These are phyloP conservation scores for Bimastos eiseni DNA, from an alignment of 2,888 invertebrate genomes.

Conservation along the genomic window DNA sequence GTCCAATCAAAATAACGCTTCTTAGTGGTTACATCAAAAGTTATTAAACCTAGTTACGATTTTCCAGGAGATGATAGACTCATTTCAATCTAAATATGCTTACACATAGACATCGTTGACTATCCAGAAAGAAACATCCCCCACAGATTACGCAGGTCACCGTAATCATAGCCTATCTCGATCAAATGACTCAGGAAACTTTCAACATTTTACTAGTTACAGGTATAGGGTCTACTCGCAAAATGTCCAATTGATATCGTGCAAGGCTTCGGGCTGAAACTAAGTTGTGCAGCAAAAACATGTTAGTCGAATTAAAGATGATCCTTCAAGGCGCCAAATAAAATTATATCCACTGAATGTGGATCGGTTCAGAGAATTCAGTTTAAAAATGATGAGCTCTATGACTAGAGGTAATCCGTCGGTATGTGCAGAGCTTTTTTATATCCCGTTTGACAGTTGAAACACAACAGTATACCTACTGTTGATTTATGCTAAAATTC, in stretches of 20 bases:
- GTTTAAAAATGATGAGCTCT: background rate
- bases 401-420: background rate
- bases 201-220: background rate
- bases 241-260: background rate
- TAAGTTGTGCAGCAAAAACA: background rate
- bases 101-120: too few relatives aligned
- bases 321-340: too few relatives aligned
- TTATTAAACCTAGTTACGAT: background rate
- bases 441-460: background rate
- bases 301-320: background rate
- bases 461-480: background rate
- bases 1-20: background rate
- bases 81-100: background rate
- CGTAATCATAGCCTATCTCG: background rate
- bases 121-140: too few relatives aligned
- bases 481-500: background rate
- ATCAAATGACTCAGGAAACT: background rate
- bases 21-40: background rate
- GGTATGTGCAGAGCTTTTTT: background rate
- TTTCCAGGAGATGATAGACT: background rate
- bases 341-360: too few relatives aligned
- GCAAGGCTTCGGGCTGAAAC: background rate
- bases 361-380: background rate
- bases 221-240: too few relatives aligned
- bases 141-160: background rate